These are phyloP conservation scores for Halyomorpha halys DNA, from an alignment of 1,140 invertebrate species.

Conservation along the genomic window DNA sequence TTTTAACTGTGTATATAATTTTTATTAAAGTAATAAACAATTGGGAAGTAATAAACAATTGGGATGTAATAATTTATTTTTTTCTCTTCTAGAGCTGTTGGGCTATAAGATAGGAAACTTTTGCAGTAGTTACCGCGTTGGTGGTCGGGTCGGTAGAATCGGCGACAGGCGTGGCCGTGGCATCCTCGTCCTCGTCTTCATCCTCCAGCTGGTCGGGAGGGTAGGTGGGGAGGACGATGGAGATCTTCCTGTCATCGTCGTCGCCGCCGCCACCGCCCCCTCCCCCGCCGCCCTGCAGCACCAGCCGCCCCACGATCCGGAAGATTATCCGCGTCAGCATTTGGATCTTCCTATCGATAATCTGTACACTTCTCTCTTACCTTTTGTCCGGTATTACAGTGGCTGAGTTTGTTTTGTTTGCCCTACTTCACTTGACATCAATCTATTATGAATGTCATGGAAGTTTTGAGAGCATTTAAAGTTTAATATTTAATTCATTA, in stretches of 20 bases:
- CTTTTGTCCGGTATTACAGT: background rate
- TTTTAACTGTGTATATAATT: too few species aligned
- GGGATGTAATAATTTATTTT: too few species aligned
- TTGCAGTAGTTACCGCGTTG: conserved; percentile 17
- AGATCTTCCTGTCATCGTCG: conserved; percentile 39
- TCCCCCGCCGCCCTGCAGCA: conserved; percentile 46
- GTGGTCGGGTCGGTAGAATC: conserved; percentile 27
- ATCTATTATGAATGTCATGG: too few species aligned
- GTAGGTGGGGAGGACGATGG: conserved; percentile 44
- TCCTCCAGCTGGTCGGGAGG: conserved; percentile 43
- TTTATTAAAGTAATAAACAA: too few species aligned
- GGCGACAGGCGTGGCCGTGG: conserved; percentile 17
- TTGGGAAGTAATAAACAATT: too few species aligned
- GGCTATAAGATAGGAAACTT: too few species aligned
- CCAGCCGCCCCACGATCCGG: conserved; percentile 51
- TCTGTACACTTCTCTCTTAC: conserved; percentile 13
- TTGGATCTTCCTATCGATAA: conserved; percentile 62
- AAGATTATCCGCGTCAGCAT: conserved; percentile 54
- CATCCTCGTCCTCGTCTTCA: conserved; percentile 32
- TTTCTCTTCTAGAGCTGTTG: too few species aligned
- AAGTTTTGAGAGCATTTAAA: too few species aligned
- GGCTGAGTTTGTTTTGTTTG: background rate
- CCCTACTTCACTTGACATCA: background rate
- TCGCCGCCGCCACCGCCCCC: conserved; percentile 38
- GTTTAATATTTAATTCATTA: too few species aligned